These are phyloP conservation scores for Heliconius cydno DNA, from an alignment of 2,888 invertebrate species.

Conservation along the genomic window DNA sequence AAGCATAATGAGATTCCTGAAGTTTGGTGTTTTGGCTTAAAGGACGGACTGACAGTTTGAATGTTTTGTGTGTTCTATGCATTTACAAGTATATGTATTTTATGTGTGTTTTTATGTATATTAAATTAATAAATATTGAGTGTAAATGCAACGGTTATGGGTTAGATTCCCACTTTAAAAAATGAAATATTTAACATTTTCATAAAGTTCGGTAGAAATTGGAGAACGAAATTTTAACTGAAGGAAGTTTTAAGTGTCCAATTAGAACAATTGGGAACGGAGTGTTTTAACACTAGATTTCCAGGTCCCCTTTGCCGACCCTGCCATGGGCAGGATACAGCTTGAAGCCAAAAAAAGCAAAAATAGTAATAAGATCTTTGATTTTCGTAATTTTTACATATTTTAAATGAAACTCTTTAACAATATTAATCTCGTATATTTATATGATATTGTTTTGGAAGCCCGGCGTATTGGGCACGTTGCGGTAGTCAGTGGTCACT, in stretches of 20 bases:
- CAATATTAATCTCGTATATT: too few species aligned
- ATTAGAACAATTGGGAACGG: too few species aligned
- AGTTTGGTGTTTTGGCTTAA: constrained; percentile 33
- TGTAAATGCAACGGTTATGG: too few species aligned
- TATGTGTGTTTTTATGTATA: neutral
- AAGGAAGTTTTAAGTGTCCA: constrained; percentile 11
- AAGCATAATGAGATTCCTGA: constrained; percentile 42
- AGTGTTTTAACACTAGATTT: neutral
- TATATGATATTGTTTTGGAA: too few species aligned
- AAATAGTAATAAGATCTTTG: too few species aligned
- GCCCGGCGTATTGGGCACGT: too few species aligned
- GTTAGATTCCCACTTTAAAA: too few species aligned
- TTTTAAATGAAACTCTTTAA: too few species aligned
- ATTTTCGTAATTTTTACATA: too few species aligned
- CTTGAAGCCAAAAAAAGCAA: too few species aligned
- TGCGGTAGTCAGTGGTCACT: too few species aligned
- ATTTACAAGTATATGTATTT: neutral
- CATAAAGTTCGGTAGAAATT: neutral
- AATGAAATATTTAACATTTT: neutral
- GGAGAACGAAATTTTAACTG: neutral
- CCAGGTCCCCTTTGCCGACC: neutral
- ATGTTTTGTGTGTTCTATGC: constrained; percentile 1
- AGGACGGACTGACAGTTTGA: constrained; percentile 34
- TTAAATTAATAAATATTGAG: too few species aligned
- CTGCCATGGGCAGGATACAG: neutral